Conservation (phyloP, 2,797 vertebrate species). For the Oreortyx pictus region DNA sequence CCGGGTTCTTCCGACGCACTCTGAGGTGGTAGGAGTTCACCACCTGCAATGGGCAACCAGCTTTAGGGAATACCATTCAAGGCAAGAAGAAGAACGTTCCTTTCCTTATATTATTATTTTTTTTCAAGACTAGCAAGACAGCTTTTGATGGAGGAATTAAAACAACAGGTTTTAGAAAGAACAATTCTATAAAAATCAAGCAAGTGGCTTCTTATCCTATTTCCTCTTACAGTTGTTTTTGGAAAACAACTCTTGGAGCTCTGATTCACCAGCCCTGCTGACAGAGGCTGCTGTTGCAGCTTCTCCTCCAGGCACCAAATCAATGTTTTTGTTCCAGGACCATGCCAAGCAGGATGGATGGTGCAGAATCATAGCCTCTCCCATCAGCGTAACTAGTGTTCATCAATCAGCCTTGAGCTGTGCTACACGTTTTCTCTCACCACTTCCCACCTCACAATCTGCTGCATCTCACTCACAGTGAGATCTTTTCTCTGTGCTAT, state of each 20-base stretch:
- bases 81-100: background rate
- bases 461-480: background rate
- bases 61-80: conserved; percentile 34
- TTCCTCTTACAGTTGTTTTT: background rate
- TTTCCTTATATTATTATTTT: background rate
- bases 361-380: background rate
- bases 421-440: background rate
- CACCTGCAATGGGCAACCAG: conserved; percentile 81
- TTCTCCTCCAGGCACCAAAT: background rate
- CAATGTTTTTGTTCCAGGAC: background rate
- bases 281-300: background rate
- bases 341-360: background rate
- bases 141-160: background rate
- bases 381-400: background rate
- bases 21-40: conserved; percentile 96
- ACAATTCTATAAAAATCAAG: background rate
- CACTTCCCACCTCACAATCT: background rate
- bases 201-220: background rate
- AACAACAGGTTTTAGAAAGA: background rate
- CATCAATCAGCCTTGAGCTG: background rate
- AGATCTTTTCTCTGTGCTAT: background rate
- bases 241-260: background rate
- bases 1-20: conserved; percentile 94
- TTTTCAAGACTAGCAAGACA: background rate
- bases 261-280: conserved; percentile 13